Evolutionary conservation across 2,797 vertebrate species (phyloP).

Genomic region (Rousettus madagascariensis): DNA sequence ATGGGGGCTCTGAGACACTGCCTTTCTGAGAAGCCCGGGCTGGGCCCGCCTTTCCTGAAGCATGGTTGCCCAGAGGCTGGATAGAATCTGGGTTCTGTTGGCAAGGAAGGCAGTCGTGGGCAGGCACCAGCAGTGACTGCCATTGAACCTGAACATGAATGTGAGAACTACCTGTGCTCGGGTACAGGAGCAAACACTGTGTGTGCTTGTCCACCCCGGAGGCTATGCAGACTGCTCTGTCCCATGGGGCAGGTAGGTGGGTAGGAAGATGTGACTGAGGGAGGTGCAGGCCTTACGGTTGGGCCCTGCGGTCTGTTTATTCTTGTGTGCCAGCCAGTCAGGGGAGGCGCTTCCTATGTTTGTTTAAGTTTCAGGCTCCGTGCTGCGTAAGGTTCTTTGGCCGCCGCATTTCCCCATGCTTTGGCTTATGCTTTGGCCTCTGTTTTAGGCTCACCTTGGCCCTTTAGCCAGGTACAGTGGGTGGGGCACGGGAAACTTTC

Average conservation of each 20-base stretch:
- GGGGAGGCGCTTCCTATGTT: neutral
- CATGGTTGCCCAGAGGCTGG: neutral
- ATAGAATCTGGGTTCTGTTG: neutral
- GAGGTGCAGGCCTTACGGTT: neutral
- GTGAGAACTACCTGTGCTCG: neutral
- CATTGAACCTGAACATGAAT: too few species aligned
- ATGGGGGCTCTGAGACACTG: neutral
- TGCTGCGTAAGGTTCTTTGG: neutral
- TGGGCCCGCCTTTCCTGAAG: neutral
- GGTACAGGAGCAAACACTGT: neutral
- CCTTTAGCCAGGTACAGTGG: neutral
- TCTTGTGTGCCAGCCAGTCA: neutral
- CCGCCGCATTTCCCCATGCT: neutral
- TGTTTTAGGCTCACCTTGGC: neutral
- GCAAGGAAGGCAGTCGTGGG: neutral
- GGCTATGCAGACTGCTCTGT: neutral
- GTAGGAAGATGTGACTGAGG: neutral
- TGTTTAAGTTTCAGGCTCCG: neutral
- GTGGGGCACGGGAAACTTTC: neutral
- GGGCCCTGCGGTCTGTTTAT: neutral
- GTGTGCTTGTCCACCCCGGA: neutral
- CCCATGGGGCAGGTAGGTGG: accelerated
- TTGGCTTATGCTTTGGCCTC: neutral
- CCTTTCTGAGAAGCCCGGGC: neutral
- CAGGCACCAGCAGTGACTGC: too few species aligned